Base-by-base conservation (phyloP, 2,113 vertebrate genomes). In the Acinonyx jubatus region DNA sequence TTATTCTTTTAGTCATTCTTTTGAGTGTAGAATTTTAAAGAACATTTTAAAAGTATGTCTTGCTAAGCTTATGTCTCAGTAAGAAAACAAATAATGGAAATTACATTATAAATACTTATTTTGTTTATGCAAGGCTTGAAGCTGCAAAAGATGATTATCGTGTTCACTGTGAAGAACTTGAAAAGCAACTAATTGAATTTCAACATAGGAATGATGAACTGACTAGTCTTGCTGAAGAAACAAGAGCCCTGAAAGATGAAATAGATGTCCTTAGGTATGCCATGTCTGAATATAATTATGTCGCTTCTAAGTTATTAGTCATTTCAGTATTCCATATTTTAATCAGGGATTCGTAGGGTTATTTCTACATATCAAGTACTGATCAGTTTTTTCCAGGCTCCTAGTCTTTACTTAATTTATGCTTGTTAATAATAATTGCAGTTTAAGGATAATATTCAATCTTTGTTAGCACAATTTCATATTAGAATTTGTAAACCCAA, bases 71-170 rank as follows among this genome's bases (percentile, higher is more conserved):
- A 23, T 76, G 4, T 86, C 23, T 69, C 68, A 86, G 4, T 86
- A 57, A 69, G 63, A 89, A 94, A 66, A 74, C 1, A 78, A 93
- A 88, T 66, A 33, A 73, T 96, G 33, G 31, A 88, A 90, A 66
- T 94, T 91, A 41, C 57, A 73, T 79, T 88, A 48, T 74, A 79
- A 50, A 57, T 79, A 36, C 16, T 63, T 92, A 7, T 57, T 98
- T 86, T 97, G 31, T 0, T 93, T 96, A 88, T 94, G 36, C 23
- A 97, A 99, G 99, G 97, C 99, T 99, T 97, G 99, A 99, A 98
- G 99, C 99, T 89, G 99, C 99, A 74, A 99, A 99, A 98, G 99
- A 99, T 97, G 99, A 99, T 98, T 99, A 99, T 98, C 99, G 99
- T 83, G 99, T 99, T 98, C 99, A 99, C 98, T 99, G 99, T 98